Conservation (phyloP, 2,888 invertebrate genomes). For the Oligia fasciuncula region DNA sequence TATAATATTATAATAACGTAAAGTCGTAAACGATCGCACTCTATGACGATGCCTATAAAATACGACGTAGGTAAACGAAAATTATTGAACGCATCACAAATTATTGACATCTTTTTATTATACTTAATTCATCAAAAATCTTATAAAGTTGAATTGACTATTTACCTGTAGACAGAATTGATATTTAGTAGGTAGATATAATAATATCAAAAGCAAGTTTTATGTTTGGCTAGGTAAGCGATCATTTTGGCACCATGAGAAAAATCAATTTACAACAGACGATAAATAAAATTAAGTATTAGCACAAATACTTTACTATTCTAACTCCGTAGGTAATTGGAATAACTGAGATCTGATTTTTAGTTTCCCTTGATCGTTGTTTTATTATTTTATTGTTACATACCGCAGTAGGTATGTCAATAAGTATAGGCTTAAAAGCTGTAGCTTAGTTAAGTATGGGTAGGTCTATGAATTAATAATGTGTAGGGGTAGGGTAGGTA, state of each 20-base stretch:
- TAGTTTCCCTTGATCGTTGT: slow-evolving; percentile 40
- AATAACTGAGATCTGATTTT: slow-evolving; percentile 59
- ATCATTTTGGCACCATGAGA: slow-evolving; percentile 71
- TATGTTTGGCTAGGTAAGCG: slow-evolving; percentile 41
- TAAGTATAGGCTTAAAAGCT: background rate
- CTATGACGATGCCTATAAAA: slow-evolving; percentile 24
- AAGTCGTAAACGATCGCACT: slow-evolving; percentile 26
- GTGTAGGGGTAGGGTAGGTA: background rate
- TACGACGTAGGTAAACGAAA: slow-evolving; percentile 32
- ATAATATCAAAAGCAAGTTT: slow-evolving; percentile 29
- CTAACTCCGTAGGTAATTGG: slow-evolving; percentile 37
- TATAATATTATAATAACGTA: slow-evolving; percentile 39
- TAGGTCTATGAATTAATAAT: background rate
- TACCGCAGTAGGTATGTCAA: background rate
- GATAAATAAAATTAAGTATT: slow-evolving; percentile 46
- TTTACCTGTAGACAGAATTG: slow-evolving; percentile 63
- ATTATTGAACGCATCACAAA: slow-evolving; percentile 36
- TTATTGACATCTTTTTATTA: slow-evolving; percentile 31
- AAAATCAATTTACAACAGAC: slow-evolving; percentile 50
- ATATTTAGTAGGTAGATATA: slow-evolving; percentile 44
- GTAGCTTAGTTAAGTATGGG: background rate
- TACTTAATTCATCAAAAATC: slow-evolving; percentile 48
- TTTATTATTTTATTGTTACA: background rate
- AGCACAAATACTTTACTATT: slow-evolving; percentile 40
- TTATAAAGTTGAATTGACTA: slow-evolving; percentile 67